Evolutionary conservation across 2,888 invertebrate genomes (phyloP).

Genomic region (Euplagia quadripunctaria): DNA sequence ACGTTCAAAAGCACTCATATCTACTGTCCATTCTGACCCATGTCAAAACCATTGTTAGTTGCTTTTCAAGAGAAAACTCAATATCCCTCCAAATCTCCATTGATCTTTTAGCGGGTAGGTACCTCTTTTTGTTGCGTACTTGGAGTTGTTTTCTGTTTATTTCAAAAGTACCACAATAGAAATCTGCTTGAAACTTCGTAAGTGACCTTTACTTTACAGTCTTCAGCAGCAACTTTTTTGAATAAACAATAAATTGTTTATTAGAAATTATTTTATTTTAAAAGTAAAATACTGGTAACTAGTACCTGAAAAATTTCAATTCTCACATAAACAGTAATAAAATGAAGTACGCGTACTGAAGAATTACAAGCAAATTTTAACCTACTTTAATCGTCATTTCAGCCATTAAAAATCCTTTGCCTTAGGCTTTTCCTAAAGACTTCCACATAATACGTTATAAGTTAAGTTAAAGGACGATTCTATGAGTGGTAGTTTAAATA

Average conservation of each 20-base stretch:
- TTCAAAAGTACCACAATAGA: conserved; percentile 37
- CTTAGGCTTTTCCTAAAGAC: no score
- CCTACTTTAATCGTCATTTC: no score
- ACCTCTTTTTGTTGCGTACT: conserved; percentile 59
- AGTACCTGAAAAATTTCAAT: no score
- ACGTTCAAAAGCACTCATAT: conserved; percentile 44
- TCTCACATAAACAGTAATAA: no score
- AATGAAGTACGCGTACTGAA: no score
- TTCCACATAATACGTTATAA: no score
- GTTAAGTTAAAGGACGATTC: no score
- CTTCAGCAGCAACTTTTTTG: conserved; percentile 14
- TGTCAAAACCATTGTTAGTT: conserved; percentile 72
- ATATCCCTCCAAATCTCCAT: conserved; percentile 66
- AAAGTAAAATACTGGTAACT: background rate
- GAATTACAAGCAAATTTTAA: no score
- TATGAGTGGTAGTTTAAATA: no score
- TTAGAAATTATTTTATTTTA: background rate
- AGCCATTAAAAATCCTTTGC: no score
- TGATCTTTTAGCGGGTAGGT: conserved; percentile 60
- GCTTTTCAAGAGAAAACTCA: conserved; percentile 69
- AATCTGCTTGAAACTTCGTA: conserved; percentile 26
- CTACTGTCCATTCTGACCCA: conserved; percentile 58
- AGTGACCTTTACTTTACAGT: conserved; percentile 25
- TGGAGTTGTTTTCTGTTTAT: conserved; percentile 39
- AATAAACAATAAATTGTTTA: conserved; percentile 11